These are phyloP conservation scores for Palythoa grandis DNA, from an alignment of 92 coral and sea anemone genomes.

Conservation along the genomic window DNA sequence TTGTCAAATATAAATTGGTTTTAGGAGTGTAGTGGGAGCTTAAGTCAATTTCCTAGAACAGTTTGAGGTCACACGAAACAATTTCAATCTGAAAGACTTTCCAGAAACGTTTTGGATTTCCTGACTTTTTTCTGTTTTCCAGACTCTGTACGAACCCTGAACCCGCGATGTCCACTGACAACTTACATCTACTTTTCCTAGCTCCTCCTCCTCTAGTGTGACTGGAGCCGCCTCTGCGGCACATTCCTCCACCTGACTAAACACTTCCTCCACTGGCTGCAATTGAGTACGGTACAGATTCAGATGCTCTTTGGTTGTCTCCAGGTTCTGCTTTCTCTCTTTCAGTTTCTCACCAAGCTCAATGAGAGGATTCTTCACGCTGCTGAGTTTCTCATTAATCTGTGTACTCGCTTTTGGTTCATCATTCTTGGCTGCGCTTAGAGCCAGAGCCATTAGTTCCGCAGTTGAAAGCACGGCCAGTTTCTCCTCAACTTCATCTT, in stretches of 20 bases:
- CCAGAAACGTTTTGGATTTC: no score
- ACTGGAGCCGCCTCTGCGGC: constrained; percentile 80
- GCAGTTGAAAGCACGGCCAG: constrained; percentile 72
- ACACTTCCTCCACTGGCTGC: constrained; percentile 89
- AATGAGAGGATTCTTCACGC: constrained; percentile 66
- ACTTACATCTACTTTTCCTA: constrained; percentile 93
- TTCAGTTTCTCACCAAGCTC: constrained; percentile 83
- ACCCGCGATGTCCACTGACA: background rate
- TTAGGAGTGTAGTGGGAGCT: no score
- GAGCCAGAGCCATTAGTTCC: constrained; percentile 76
- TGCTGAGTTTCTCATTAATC: constrained; percentile 72
- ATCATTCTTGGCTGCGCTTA: constrained; percentile 80
- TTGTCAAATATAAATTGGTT: no score
- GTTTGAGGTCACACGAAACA: no score
- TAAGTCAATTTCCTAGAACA: no score
- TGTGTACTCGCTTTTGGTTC: constrained; percentile 89
- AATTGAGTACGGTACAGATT: constrained; percentile 73
- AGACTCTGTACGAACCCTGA: background rate
- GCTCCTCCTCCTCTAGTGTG: constrained; percentile 80
- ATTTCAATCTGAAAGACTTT: no score
- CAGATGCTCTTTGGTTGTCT: constrained; percentile 78
- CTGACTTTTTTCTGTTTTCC: background rate
- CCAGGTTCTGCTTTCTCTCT: constrained; percentile 79
- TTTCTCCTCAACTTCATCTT: constrained; percentile 70
- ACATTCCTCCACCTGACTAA: constrained; percentile 77